Conservation (phyloP, 2,113 vertebrate species). For the Neolamprologus sp. region DNA sequence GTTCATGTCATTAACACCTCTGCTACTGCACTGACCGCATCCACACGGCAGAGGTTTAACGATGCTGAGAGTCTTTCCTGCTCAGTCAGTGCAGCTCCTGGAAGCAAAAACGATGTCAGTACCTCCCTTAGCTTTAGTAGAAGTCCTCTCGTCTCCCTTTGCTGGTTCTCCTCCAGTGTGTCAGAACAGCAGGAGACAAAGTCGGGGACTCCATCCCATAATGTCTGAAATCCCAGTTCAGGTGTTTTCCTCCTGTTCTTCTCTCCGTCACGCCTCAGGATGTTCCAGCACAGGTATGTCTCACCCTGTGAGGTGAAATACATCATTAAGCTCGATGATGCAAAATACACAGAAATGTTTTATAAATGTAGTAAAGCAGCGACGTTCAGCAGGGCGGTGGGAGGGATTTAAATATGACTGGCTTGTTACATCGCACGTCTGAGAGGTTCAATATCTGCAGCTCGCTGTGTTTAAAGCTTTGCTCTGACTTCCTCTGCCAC, state of each 20-base stretch:
- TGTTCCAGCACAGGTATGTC: neutral
- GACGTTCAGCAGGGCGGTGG: neutral
- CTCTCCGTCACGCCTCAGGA: neutral
- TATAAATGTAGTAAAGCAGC: neutral
- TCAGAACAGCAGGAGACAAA: neutral
- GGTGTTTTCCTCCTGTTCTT: neutral
- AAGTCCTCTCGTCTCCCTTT: neutral
- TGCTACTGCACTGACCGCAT: neutral
- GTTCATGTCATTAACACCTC: neutral
- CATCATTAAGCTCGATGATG: neutral
- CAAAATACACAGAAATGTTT: neutral
- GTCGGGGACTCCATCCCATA: neutral
- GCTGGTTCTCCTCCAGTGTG: neutral
- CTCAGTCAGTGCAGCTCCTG: neutral
- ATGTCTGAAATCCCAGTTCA: neutral
- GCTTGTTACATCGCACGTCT: fast-evolving
- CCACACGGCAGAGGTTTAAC: neutral
- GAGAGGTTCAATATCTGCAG: neutral
- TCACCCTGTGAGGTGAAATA: neutral
- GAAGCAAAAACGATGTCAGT: neutral
- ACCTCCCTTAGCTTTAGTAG: neutral
- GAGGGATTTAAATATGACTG: neutral
- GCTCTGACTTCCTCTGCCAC: neutral
- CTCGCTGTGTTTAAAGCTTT: neutral
- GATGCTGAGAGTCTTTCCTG: neutral